Base-by-base conservation (phyloP, 2,797 vertebrate species). In the Sphenodon punctatus region DNA sequence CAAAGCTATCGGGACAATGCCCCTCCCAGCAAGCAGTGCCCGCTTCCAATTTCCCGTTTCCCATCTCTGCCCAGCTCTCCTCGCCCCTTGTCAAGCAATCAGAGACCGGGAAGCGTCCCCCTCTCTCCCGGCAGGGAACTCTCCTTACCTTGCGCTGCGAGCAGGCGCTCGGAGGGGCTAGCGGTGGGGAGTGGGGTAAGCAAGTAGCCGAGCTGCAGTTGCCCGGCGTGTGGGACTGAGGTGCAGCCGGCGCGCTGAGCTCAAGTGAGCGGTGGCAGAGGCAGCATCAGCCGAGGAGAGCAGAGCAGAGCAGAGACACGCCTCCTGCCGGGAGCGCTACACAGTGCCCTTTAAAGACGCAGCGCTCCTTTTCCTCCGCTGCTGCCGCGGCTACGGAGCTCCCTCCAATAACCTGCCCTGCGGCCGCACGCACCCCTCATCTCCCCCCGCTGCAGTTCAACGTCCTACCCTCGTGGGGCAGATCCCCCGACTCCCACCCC, bases 251-350 rank as follows among this genome's bases (percentile, higher is more conserved):
- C 43, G 93, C 83, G 82, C 93, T 39, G 78, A 88, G 91, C 91
- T 78, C 90, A 73, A 90, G 92, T 93, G 94, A 79, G 92, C 69
- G 67, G 90, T 69, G 20, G 82, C 76, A 65, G 61, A 69, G 91
- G 88, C 73, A 25, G 60, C 61, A 79, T 36, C 45, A 41, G 63
- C 78, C 66, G 43, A 46, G 56, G 16, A 25, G 25, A 30, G 36
- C 42, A 3, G 30, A 34, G 53, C 3, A 14, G 34, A 41, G 14
- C 94, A 91, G 96, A 94, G 97, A 96, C 96, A 97, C 97, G 97
- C 98, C 98, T 97, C 97, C 97, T 96, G 94, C 96, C 88, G 95
- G 97, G 95, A 95, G 93, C 55, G 66, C 86, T 82, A 68, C 81
- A 82, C 89, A 88, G 90, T 91, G 61, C 46, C 88, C 92, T 93